A percentile compares a stretch with the other conserved stretches of the same genome.
Evolutionary conservation across 2,797 vertebrate genomes (phyloP).

Genomic region (Catamblyrhynchus diadema): DNA sequence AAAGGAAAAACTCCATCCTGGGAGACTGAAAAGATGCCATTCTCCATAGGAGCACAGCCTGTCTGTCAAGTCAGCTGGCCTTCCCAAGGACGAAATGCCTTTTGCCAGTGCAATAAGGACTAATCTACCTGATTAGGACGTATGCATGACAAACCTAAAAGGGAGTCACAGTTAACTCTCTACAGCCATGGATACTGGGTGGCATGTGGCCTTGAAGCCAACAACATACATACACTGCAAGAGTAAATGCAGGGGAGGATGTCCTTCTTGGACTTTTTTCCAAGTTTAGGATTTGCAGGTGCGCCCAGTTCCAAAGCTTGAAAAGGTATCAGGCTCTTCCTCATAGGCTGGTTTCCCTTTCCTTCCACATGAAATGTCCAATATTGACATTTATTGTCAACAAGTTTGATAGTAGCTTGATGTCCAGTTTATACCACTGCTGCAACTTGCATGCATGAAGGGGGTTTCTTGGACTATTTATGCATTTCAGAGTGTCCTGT

Average conservation of each 20-base stretch:
- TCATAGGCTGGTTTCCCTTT: background rate
- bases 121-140: background rate
- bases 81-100: background rate
- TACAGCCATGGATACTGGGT: background rate
- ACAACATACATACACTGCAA: background rate
- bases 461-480: background rate
- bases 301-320: background rate
- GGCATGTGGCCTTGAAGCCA: background rate
- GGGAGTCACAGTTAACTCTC: background rate
- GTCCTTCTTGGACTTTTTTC: background rate
- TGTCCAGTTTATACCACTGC: background rate
- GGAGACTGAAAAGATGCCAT: background rate
- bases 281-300: background rate
- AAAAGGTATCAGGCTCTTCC: background rate
- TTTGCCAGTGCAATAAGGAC: background rate
- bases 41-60: background rate
- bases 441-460: background rate
- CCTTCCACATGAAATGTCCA: background rate
- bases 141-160: background rate
- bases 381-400: background rate
- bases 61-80: background rate
- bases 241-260: rapidly evolving
- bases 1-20: background rate
- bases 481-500: background rate
- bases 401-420: background rate